Base-by-base conservation (phyloP, 2,888 invertebrate genomes). In the Agriopis marginaria region DNA sequence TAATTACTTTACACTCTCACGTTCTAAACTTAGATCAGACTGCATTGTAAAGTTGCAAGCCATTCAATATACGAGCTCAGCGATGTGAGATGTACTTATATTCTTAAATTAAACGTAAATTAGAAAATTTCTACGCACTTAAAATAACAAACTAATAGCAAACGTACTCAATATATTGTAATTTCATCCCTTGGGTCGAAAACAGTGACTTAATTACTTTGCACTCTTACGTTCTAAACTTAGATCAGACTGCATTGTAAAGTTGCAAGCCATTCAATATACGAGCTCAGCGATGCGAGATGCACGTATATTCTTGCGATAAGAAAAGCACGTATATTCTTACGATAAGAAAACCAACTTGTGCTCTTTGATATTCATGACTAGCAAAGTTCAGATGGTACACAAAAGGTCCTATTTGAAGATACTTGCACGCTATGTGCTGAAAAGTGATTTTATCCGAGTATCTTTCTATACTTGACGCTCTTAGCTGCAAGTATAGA, bases 351-450 rank as follows among this genome's bases (percentile, higher is more conserved):
- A 49, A 45, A 45, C 59, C 59, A 58, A 58, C 44, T 45, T 45
- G 45, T 11, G 45, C 45, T 58, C 32, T 32, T 55, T 55, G 59
- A 32, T 39, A 59, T 59, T 59, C 59, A 59, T 49, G 47, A 47
- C 32, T 49, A 39, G 59, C 12, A 55, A 55, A 59, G 59, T 59
- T 39, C n/a, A 59, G 47, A 59, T 59, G 32, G 39, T 32, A 49
- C 39, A 59, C 59, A 59, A 59, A 58, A 49, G 59, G 32, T 59
- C 32, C 59, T 39, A 59, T 49, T 49, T 59, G 39, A 39, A 59
- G 58, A 58, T 23, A 23, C 12, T 54, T 12, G 8, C 9, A 5
- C 1, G 53, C 0, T 3, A 0, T 14, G 14, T 8, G 49, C 53
- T 53, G 32, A 53, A 53, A 53, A 12, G 53, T 32, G 53, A 53